A percentile compares a stretch with the other conserved stretches of the same genome.
phyloP scores from a whole-genome alignment of 2,888 invertebrate species.

The Incurvaria masculella region DNA sequence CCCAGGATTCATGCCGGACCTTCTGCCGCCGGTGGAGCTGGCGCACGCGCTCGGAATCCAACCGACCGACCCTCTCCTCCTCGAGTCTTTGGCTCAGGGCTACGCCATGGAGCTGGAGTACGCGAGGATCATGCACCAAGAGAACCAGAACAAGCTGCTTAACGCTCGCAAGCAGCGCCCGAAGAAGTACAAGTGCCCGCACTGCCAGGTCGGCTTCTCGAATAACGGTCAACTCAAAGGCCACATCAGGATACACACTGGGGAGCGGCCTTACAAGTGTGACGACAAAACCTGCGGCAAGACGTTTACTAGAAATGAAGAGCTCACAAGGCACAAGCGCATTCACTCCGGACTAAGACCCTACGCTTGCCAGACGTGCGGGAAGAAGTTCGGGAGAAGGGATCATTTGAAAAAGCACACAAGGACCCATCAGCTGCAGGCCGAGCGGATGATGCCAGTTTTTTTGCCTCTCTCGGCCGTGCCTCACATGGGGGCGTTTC shows the following conservation, averaged over 20 bases:
- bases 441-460: conserved; percentile 59
- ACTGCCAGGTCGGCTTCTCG: conserved; percentile 89
- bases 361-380: conserved; percentile 82
- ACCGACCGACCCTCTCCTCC: conserved; percentile 43
- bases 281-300: conserved; percentile 83
- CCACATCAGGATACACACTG: conserved; percentile 88
- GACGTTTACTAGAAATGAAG: conserved; percentile 89
- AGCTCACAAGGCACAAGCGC: conserved; percentile 85
- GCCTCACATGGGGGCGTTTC: conserved; percentile 36
- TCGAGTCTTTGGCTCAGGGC: conserved; percentile 50
- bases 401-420: conserved; percentile 95
- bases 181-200: conserved; percentile 88
- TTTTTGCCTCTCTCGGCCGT: conserved; percentile 58
- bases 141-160: conserved; percentile 64
- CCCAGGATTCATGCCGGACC: conserved; percentile 32
- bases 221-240: conserved; percentile 92
- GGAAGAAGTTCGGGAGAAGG: conserved; percentile 89
- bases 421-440: conserved; percentile 72
- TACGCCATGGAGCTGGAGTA: conserved; percentile 68
- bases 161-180: conserved; percentile 76
- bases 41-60: conserved; percentile 47
- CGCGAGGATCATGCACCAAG: conserved; percentile 66
- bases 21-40: conserved; percentile 38
- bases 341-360: conserved; percentile 87
- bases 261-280: conserved; percentile 86